Evolutionary conservation across 1,140 invertebrate genomes (phyloP).

Genomic region (Zaprionus camerounensis): DNA sequence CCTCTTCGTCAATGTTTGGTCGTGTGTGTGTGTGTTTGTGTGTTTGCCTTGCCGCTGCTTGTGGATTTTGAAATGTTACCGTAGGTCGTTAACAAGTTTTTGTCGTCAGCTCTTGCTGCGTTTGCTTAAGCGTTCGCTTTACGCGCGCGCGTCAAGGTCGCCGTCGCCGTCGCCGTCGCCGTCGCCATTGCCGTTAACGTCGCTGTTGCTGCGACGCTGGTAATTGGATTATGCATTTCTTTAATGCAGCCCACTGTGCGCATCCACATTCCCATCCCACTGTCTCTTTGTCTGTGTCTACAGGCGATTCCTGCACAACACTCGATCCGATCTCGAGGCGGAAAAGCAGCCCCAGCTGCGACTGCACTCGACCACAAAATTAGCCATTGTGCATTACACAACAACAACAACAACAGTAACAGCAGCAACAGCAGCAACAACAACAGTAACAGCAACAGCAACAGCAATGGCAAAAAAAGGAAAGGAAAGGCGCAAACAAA

Average conservation of each 20-base stretch:
- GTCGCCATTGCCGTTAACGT: background rate
- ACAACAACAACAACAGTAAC: conserved; percentile 26
- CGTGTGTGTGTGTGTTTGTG: conserved; percentile 1
- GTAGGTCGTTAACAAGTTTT: conserved; percentile 71
- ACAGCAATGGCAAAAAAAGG: conserved; percentile 8
- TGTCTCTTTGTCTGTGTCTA: no score
- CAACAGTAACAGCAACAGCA: background rate
- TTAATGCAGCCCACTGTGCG: background rate
- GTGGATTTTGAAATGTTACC: conserved; percentile 65
- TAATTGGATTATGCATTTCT: conserved; percentile 8
- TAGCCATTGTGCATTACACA: conserved; percentile 56
- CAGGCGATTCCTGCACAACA: background rate
- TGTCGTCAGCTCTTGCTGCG: conserved; percentile 40
- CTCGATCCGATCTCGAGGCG: conserved; percentile 6
- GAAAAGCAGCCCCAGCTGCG: conserved; percentile 19
- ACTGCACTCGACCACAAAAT: conserved; percentile 53
- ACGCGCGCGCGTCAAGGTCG: conserved; percentile 27
- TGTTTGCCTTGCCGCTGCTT: conserved; percentile 16
- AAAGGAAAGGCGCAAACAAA: conserved; percentile 22
- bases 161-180: conserved; percentile 10
- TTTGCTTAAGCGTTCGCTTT: conserved; percentile 26
- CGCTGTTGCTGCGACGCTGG: no score
- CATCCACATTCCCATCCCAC: background rate
- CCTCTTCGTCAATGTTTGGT: background rate
- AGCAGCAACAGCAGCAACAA: background rate